Base-by-base conservation (phyloP, 2,888 invertebrate species). In the Ypsolopha scabrella region DNA sequence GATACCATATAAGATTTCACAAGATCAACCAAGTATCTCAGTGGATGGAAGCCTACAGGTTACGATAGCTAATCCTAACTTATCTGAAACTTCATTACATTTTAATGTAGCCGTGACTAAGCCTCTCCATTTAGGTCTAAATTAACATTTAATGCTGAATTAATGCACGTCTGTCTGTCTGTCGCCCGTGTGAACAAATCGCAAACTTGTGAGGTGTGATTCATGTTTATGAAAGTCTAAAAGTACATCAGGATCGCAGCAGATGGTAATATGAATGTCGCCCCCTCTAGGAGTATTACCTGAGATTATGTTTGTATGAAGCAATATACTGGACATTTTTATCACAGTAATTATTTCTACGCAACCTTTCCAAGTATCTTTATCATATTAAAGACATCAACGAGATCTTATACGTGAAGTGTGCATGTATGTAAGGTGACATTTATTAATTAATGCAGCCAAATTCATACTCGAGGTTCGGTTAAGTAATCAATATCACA, bases 31-130 rank as follows among this genome's bases (percentile, higher is more conserved):
- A 39, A 39, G 33, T 35, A 50, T 50, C 7, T 4, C 41, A 13
- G 10, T 44, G 34, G 57, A 54, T 59, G 55, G 53, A 46, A 35
- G 50, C 51, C 51, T 57, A 55, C 38, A 50, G 54, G 54, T 59
- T 57, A 24, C 24, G 24, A 24, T 60, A 61, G 59, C 55, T 64
- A 70, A 65, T 64, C 62, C 57, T 57, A 54, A 64, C 60, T 68
- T 65, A 71, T 70, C 65, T 59, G 55, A 61, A 67, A 63, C 61
- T 70, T 68, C 65, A 72, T 72, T 75, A 72, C 64, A 43, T 11
- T 36, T 41, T 35, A 66, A 60, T 67, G 70, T 72, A 70, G 66
- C 65, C 70, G 60, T 57, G 58, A 58, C 59, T 64, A 61, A 51
- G 59, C 60, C 55, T 57, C 59, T 53, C 70, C 66, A 54, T 65